Evolutionary conservation across 2,888 invertebrate species (phyloP), one percentile per base, ranked within the genome.

Genomic region (Cremastinae sp.): DNA sequence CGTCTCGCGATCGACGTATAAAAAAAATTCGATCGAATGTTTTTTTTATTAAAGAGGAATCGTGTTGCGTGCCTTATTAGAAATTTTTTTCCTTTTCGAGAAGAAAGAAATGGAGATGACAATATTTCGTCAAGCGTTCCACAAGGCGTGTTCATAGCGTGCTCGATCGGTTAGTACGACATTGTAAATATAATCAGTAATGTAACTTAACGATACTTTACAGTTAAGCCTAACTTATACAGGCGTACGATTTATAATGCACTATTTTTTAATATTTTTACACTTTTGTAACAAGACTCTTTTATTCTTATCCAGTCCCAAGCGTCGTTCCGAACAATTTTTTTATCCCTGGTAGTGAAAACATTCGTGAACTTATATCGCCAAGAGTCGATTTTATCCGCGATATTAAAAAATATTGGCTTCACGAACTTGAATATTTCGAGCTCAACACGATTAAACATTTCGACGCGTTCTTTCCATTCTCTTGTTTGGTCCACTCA

Each of bases 231-330:
- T 77, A 74, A 77, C 59, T 61, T 74, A 41, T 85, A 80, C 84
- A 86, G 85, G 83, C 84, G 82, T 81, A 79, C 69, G 75, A 80
- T 74, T 81, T 85, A 83, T 84, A 85, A 83, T 83, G 80, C 83
- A 84, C 81, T 84, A 82, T 84, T 83, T 84, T 81, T 81, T 79
- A 83, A 85, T 83, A 83, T 84, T 84, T 86, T 83, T 85, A 85
- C 85, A 85, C 83, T 84, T 85, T 85, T 86, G 83, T 79, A 79
- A 80, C 41, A 56, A 71, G 45, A 62, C 75, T 78, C 66, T 81
- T 82, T 84, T 73, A 79, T 80, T 75, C 70, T 80, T 70, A 73
- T 73, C 71, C 70, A 28, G 1, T 54, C 45, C 53, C 34, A 36
- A 34, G 10, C 43, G 3, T 41, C 41, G 43, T 3, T 65, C 41